Evolutionary conservation across 2,888 invertebrate species (phyloP).

Genomic region (Hyposoter didymator): DNA sequence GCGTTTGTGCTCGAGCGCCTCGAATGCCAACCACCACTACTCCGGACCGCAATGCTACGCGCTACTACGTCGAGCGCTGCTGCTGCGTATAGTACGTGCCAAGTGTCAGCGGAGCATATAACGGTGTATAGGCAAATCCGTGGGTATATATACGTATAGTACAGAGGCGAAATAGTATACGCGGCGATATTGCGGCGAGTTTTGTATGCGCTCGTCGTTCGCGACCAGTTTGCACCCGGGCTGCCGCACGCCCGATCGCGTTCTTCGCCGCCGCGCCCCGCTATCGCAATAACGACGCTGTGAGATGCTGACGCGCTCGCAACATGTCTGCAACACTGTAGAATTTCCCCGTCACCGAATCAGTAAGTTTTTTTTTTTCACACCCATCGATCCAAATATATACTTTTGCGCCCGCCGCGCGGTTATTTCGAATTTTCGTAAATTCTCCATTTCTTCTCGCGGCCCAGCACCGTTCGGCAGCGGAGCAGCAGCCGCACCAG

Average conservation of each 20-base stretch:
- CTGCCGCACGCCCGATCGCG: slow-evolving; percentile 65
- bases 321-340: slow-evolving; percentile 76
- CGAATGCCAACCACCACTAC: not conserved
- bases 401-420: not conserved
- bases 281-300: slow-evolving; percentile 72
- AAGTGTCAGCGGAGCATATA: not conserved
- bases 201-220: slow-evolving; percentile 60
- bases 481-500: too few relatives aligned
- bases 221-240: slow-evolving; percentile 67
- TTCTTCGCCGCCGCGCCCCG: slow-evolving; percentile 67
- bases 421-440: not conserved
- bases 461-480: not conserved
- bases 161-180: not conserved
- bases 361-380: slow-evolving; percentile 72
- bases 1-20: too few relatives aligned
- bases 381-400: not conserved
- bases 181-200: slow-evolving; percentile 29
- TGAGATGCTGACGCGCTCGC: slow-evolving; percentile 81
- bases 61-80: not conserved
- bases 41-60: too few relatives aligned
- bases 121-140: slow-evolving; percentile 3
- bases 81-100: not conserved
- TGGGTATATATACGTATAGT: not conserved
- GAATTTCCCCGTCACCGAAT: slow-evolving; percentile 74
- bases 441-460: too few relatives aligned